phyloP scores from a whole-genome alignment of 2,888 invertebrate species.

The Leucophora obtusa region DNA sequence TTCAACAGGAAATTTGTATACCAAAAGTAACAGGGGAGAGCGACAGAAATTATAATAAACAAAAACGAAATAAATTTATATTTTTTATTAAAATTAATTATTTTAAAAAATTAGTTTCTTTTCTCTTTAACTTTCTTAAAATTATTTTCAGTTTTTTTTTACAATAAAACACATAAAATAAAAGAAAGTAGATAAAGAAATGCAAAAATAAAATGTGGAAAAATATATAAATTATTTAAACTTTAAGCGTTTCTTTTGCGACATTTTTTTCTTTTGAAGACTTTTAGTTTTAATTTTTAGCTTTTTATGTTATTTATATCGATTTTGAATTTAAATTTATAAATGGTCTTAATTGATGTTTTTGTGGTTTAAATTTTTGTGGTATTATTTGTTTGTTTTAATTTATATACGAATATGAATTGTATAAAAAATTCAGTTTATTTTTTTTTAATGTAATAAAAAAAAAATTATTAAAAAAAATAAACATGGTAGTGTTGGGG shows the following conservation, averaged over 20 bases:
- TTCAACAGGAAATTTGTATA: conserved; percentile 33
- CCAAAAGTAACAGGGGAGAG: neutral
- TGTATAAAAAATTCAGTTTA: conserved; percentile 30
- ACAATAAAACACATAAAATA: conserved; percentile 39
- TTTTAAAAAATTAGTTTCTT: conserved; percentile 42
- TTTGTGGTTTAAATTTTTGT: conserved; percentile 9
- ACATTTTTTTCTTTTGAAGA: conserved; percentile 52
- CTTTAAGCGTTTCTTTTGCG: conserved; percentile 66
- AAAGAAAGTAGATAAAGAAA: conserved; percentile 48
- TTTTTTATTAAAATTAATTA: conserved; percentile 38
- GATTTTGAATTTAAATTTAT: conserved; percentile 45
- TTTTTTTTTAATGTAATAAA: conserved; percentile 17
- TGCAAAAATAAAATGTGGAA: conserved; percentile 52
- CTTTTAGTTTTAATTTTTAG: conserved; percentile 29
- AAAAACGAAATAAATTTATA: conserved; percentile 28
- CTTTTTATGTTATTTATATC: conserved; percentile 30
- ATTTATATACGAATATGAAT: conserved; percentile 49
- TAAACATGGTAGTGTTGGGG: conserved; percentile 40
- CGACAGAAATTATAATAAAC: conserved; percentile 12
- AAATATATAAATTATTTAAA: conserved; percentile 49
- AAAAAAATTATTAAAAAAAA: conserved; percentile 16
- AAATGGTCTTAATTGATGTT: conserved; percentile 54
- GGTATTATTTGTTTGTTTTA: conserved; percentile 24
- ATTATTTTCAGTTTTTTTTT: conserved; percentile 37
- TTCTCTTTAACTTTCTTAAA: conserved; percentile 38